Conservation (phyloP, 2,113 vertebrate genomes). For the Brachypteracias leptosomus region DNA sequence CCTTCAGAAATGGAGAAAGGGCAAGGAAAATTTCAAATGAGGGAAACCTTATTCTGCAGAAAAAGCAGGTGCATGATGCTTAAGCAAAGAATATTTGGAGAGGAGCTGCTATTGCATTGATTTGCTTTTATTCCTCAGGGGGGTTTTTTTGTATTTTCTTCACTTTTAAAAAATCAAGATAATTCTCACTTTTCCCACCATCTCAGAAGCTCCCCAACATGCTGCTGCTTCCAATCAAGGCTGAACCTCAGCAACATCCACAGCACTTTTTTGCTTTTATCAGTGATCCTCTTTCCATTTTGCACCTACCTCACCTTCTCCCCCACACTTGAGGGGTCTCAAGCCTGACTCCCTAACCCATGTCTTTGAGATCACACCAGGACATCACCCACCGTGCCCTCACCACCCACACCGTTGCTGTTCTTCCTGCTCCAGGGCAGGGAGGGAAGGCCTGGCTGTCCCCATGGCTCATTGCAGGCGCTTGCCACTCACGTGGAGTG, state of each 20-base stretch:
- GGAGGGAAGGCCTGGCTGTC: neutral
- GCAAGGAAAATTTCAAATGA: neutral
- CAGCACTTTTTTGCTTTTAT: neutral
- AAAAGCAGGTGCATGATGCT: neutral
- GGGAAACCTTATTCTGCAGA: neutral
- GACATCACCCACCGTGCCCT: neutral
- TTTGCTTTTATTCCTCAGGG: neutral
- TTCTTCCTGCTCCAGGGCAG: neutral
- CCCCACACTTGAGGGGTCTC: neutral
- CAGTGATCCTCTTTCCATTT: neutral
- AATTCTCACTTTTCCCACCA: neutral
- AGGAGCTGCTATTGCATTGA: neutral
- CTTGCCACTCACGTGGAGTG: accelerated
- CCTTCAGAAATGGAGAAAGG: neutral
- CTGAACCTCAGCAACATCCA: neutral
- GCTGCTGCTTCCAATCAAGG: neutral
- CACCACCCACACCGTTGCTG: neutral
- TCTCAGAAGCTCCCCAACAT: neutral
- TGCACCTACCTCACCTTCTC: neutral
- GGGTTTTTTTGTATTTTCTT: neutral
- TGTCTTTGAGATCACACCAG: neutral
- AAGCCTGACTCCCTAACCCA: neutral
- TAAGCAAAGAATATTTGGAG: neutral
- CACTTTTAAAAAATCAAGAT: neutral
- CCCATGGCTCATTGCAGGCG: accelerated